Percentiles rank a stretch among this genome's conserved stretches.
Conservation (phyloP, 2,797 vertebrate species). For the Scleropages formosus region DNA sequence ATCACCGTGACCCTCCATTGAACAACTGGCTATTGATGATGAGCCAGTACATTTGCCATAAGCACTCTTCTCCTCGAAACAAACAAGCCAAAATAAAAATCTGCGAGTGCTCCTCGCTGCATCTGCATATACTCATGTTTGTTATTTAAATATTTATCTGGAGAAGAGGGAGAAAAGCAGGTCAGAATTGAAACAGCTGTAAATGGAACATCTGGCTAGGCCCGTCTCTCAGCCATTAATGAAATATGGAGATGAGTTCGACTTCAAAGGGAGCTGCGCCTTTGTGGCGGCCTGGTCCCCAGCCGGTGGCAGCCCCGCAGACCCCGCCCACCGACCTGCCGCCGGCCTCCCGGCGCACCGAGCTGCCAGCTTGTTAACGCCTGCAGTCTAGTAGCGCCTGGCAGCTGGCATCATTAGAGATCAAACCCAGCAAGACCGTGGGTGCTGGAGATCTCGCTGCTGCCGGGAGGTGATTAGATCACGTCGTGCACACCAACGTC, state of each 20-base stretch:
- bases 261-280: constrained; percentile 74
- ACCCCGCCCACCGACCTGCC: constrained; percentile 10
- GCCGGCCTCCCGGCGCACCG: constrained; percentile 17
- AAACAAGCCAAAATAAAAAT: neutral
- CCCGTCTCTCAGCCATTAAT: constrained; percentile 75
- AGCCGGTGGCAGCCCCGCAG: constrained; percentile 50
- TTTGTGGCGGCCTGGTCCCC: constrained; percentile 64
- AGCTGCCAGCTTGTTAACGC: constrained; percentile 75
- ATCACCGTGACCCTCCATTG: too few relatives aligned
- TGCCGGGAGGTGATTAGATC: constrained; percentile 73
- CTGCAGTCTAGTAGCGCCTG: constrained; percentile 67
- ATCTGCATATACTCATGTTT: neutral
- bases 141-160: constrained; percentile 26
- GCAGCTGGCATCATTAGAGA: constrained; percentile 84
- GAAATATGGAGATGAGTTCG: constrained; percentile 79
- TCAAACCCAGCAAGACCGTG: constrained; percentile 70
- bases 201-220: constrained; percentile 83
- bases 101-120: constrained; percentile 2
- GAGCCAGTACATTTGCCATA: too few relatives aligned
- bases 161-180: constrained; percentile 69
- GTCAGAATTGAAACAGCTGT: constrained; percentile 83
- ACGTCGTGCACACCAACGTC: constrained; percentile 13
- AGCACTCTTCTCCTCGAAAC: neutral
- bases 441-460: constrained; percentile 46
- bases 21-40: too few relatives aligned